phyloP scores from a whole-genome alignment of 2,113 vertebrate species.

The Calypte anna region DNA sequence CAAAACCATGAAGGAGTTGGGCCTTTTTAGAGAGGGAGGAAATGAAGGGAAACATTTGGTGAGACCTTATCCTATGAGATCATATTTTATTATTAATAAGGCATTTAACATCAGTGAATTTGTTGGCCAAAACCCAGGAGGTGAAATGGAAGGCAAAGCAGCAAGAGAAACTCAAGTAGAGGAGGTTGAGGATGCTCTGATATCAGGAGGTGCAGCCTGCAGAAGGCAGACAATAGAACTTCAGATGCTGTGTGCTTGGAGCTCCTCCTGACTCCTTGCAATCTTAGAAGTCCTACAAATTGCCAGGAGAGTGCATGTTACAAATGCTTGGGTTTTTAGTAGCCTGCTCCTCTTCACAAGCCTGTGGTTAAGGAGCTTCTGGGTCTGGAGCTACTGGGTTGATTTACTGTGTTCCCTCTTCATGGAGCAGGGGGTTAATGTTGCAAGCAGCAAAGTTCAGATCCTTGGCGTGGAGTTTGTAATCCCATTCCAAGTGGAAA shows the following conservation, averaged over 20 bases:
- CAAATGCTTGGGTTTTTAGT: background rate
- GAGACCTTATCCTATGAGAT: background rate
- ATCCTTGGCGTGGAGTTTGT: conserved; percentile 20
- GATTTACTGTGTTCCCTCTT: background rate
- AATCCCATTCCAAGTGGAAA: conserved; percentile 42
- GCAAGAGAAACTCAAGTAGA: background rate
- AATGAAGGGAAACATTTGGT: background rate
- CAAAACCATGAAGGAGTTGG: background rate
- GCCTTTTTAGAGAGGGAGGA: background rate
- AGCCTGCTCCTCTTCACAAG: background rate
- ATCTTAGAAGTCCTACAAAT: background rate
- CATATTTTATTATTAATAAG: background rate
- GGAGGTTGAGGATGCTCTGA: background rate
- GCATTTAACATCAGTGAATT: background rate
- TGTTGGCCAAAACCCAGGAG: background rate
- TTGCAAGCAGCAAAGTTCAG: conserved; percentile 43
- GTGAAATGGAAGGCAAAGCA: background rate
- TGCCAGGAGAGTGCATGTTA: background rate
- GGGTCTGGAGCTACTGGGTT: background rate
- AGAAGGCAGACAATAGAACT: background rate
- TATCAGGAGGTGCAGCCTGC: background rate
- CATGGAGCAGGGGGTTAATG: conserved; percentile 3
- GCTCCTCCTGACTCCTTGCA: background rate
- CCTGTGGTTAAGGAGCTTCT: background rate
- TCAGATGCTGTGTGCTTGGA: background rate